Percentiles rank a stretch among this genome's conserved stretches.
These are phyloP conservation scores for Myiothlypis coronata DNA, from an alignment of 2,797 vertebrate species.

Conservation along the genomic window DNA sequence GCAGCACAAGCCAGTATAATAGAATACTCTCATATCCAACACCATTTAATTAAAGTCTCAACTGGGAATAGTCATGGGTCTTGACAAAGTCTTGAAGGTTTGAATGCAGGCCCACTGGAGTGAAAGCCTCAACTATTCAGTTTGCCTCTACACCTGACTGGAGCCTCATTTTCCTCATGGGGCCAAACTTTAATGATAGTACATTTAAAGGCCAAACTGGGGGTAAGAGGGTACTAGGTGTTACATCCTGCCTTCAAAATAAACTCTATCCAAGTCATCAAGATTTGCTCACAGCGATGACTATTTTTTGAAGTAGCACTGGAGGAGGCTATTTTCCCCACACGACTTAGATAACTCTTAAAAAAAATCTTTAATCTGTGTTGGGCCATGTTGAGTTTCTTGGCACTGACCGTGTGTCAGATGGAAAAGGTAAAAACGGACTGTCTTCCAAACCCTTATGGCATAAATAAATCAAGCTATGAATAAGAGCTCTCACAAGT, in stretches of 20 bases:
- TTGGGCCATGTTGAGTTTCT: not conserved
- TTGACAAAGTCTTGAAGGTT: slow-evolving; percentile 4
- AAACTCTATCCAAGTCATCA: not conserved
- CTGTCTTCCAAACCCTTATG: not conserved
- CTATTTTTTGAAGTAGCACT: not conserved
- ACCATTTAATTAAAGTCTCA: slow-evolving; percentile 58
- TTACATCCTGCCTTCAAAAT: not conserved
- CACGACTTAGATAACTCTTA: not conserved
- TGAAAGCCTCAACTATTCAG: not conserved
- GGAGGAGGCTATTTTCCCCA: not conserved
- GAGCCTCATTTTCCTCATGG: not conserved
- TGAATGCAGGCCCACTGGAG: slow-evolving; percentile 8
- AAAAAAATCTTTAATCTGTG: not conserved
- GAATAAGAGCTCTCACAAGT: not conserved
- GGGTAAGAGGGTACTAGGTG: not conserved
- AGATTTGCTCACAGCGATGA: not conserved
- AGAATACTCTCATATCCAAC: slow-evolving; percentile 22
- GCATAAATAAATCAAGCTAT: not conserved
- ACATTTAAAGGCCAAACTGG: not conserved
- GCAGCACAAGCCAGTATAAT: slow-evolving; percentile 21
- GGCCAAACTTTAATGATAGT: not conserved
- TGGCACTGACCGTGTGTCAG: not conserved
- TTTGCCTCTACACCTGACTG: not conserved
- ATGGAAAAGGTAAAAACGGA: not conserved
- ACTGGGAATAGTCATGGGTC: not conserved